Evolutionary conservation across 2,113 vertebrate species (phyloP).

Genomic region (Melanostigma gelatinosum): DNA sequence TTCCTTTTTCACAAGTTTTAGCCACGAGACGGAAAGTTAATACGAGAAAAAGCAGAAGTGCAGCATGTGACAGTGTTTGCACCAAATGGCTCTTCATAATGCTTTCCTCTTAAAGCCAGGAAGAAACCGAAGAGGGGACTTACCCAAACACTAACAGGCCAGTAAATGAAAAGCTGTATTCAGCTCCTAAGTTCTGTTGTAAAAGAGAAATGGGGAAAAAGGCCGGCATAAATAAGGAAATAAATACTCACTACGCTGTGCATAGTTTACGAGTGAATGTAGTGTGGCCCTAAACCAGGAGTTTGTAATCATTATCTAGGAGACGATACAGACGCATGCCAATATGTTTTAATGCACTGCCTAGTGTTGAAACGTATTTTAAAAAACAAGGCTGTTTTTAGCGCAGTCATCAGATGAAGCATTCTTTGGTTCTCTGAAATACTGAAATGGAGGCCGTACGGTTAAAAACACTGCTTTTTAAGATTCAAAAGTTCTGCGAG

Average conservation of each 20-base stretch:
- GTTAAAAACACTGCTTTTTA: conserved; percentile 68
- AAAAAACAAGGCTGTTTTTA: conserved; percentile 25
- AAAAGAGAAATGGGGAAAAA: conserved; percentile 27
- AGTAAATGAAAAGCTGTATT: conserved; percentile 18
- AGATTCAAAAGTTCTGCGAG: conserved; percentile 16
- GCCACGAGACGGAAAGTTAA: conserved; percentile 42
- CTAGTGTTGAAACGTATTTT: conserved; percentile 54
- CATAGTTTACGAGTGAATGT: conserved; percentile 62
- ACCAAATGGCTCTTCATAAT: conserved; percentile 6
- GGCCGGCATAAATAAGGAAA: conserved; percentile 72
- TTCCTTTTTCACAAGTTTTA: conserved; percentile 40
- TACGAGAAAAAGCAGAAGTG: conserved; percentile 63
- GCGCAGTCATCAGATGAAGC: conserved; percentile 25
- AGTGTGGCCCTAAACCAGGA: conserved; percentile 65
- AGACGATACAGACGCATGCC: conserved; percentile 23
- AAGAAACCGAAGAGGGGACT: background rate
- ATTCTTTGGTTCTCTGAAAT: conserved; percentile 70
- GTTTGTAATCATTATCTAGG: conserved; percentile 23
- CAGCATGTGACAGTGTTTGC: conserved; percentile 50
- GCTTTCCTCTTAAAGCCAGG: background rate
- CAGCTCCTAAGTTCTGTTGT: conserved; percentile 21
- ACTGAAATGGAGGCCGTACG: conserved; percentile 53
- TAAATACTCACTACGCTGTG: conserved; percentile 71
- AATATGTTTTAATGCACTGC: conserved; percentile 32
- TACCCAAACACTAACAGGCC: background rate